A percentile compares a stretch with the other conserved stretches of the same genome.
phyloP scores from a whole-genome alignment of 2,797 vertebrate species.

The Anableps anableps region DNA sequence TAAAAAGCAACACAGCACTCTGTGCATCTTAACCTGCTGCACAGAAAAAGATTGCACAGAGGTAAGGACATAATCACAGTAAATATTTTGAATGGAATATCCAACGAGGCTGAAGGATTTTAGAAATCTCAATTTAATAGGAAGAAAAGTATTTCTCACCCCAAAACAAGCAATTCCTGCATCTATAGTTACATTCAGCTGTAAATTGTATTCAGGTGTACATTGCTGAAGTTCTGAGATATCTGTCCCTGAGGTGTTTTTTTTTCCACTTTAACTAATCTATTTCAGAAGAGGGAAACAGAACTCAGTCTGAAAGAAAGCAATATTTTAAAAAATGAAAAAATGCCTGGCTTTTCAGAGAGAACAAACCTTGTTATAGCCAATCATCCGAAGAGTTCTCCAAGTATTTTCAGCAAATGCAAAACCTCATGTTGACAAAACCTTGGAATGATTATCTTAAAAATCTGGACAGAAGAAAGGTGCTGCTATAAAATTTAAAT shows the following conservation, averaged over 20 bases:
- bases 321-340: conserved; percentile 11
- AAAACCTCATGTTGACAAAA: neutral
- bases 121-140: conserved; percentile 4
- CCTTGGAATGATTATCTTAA: neutral
- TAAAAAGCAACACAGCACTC: neutral
- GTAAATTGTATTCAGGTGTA: conserved; percentile 5
- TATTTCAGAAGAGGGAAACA: neutral
- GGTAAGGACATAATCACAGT: neutral
- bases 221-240: conserved; percentile 2
- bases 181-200: neutral
- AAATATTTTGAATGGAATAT: neutral
- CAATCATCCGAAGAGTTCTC: conserved; percentile 9
- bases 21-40: neutral
- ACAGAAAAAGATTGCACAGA: neutral
- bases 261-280: neutral
- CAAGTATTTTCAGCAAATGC: conserved; percentile 7
- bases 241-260: conserved; percentile 4
- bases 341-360: conserved; percentile 12
- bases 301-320: neutral
- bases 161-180: neutral
- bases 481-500: neutral
- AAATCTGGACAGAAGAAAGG: neutral
- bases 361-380: conserved; percentile 8
- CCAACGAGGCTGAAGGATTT: conserved; percentile 2
- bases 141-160: neutral